A percentile compares a stretch with the other conserved stretches of the same genome.
phyloP scores from a whole-genome alignment of 2,888 invertebrate species.

The Alloscopus bannaensis region DNA sequence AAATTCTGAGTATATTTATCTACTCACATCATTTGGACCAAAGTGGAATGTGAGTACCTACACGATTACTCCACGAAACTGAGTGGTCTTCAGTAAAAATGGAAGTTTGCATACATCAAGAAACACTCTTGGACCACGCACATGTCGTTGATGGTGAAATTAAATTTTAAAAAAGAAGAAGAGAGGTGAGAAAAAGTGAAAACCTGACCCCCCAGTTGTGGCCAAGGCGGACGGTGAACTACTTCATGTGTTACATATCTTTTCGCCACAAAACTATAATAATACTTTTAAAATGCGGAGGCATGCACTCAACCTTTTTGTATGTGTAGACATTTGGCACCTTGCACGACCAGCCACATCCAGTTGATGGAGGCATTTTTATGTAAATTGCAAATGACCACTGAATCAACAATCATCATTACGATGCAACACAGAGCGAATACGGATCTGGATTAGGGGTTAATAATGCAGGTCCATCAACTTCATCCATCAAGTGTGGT shows the following conservation, averaged over 20 bases:
- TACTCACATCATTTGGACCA: too few species aligned
- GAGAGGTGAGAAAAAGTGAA: constrained; percentile 52
- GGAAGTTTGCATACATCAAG: constrained; percentile 27
- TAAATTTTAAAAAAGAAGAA: constrained; percentile 49
- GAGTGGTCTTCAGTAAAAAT: not conserved
- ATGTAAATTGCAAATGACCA: constrained; percentile 56
- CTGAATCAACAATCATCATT: not conserved
- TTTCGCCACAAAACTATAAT: constrained; percentile 19
- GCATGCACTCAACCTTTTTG: constrained; percentile 8
- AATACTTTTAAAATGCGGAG: constrained; percentile 33
- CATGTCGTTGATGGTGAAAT: too few species aligned
- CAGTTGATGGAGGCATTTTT: not conserved
- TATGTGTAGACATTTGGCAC: not conserved
- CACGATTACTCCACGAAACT: too few species aligned
- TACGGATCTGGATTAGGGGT: not conserved
- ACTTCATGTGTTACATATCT: not conserved
- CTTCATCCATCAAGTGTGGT: not conserved
- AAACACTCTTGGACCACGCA: constrained; percentile 54
- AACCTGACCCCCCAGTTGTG: constrained; percentile 21
- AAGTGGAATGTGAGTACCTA: too few species aligned
- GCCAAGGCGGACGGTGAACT: constrained; percentile 29
- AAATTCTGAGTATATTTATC: constrained; percentile 18
- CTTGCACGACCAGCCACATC: not conserved
- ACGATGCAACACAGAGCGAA: not conserved
- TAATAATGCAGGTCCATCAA: not conserved